Evolutionary conservation across 2,797 vertebrate genomes (phyloP).

Genomic region (Halcyon badia): DNA sequence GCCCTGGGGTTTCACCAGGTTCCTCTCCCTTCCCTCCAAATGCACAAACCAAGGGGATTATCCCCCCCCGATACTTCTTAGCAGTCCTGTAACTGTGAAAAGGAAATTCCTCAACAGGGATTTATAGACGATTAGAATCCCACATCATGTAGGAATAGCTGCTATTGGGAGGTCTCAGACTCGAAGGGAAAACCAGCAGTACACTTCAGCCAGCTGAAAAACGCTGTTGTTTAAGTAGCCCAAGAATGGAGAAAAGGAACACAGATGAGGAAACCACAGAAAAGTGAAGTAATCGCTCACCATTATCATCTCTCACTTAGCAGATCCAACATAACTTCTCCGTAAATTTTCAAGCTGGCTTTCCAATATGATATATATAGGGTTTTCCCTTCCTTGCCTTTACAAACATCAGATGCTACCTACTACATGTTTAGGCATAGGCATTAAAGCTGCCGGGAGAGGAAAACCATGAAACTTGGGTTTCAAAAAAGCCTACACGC

Average conservation of each 20-base stretch:
- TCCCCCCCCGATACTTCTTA: neutral
- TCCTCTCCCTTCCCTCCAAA: neutral
- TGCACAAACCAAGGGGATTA: neutral
- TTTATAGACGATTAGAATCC: neutral
- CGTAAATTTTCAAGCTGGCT: neutral
- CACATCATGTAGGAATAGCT: neutral
- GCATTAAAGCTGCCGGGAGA: neutral
- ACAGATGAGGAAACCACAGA: neutral
- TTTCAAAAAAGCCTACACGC: neutral
- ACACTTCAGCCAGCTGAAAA: neutral
- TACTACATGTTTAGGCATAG: neutral
- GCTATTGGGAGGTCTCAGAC: neutral
- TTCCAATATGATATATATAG: neutral
- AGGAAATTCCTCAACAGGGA: neutral
- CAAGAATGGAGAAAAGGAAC: neutral
- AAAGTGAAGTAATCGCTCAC: neutral
- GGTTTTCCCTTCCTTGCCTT: neutral
- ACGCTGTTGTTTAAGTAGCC: neutral
- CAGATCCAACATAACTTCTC: neutral
- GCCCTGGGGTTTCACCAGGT: neutral
- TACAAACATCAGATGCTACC: neutral
- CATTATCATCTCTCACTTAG: neutral
- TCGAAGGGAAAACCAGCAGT: neutral
- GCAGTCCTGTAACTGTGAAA: neutral
- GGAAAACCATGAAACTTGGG: neutral